These are phyloP conservation scores for Corydoras sp. DNA, from an alignment of 2,113 vertebrate species.

Conservation along the genomic window DNA sequence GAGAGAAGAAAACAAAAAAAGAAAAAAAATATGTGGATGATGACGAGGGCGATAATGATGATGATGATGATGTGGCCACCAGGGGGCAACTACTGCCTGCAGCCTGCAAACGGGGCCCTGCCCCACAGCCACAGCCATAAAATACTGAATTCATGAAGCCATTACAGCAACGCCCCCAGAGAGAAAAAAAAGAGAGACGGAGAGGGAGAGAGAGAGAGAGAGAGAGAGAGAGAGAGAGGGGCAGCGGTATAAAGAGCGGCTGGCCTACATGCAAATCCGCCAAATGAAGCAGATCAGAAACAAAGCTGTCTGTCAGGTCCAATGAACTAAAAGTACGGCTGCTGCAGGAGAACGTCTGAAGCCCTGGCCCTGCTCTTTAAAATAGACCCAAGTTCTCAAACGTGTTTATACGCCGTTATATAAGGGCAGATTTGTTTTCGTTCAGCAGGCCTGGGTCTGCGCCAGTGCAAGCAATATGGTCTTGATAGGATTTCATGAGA, in stretches of 20 bases:
- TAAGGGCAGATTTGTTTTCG: constrained; percentile 15
- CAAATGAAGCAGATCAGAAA: background rate
- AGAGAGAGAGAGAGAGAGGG: background rate
- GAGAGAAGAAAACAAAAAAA: background rate
- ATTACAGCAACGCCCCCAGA: constrained; percentile 27
- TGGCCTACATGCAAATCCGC: background rate
- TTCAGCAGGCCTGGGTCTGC: constrained; percentile 1
- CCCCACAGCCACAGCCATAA: constrained; percentile 18
- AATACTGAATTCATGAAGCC: constrained; percentile 15
- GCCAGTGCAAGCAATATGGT: background rate
- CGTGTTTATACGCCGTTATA: constrained; percentile 15
- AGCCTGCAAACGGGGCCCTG: background rate
- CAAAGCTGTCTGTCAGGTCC: constrained; percentile 17
- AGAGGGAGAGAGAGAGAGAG: constrained; percentile 1
- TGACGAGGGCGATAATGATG: no score
- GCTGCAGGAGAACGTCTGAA: background rate
- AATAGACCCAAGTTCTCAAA: background rate
- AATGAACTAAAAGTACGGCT: no score
- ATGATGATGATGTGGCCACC: constrained; percentile 11
- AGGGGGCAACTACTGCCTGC: constrained; percentile 20
- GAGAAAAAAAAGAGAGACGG: background rate
- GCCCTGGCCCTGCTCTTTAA: background rate
- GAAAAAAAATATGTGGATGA: no score
- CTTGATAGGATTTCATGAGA: background rate
- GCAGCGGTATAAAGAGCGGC: background rate